These are phyloP conservation scores for Maconellicoccus hirsutus DNA, from an alignment of 1,140 invertebrate species.

Conservation along the genomic window DNA sequence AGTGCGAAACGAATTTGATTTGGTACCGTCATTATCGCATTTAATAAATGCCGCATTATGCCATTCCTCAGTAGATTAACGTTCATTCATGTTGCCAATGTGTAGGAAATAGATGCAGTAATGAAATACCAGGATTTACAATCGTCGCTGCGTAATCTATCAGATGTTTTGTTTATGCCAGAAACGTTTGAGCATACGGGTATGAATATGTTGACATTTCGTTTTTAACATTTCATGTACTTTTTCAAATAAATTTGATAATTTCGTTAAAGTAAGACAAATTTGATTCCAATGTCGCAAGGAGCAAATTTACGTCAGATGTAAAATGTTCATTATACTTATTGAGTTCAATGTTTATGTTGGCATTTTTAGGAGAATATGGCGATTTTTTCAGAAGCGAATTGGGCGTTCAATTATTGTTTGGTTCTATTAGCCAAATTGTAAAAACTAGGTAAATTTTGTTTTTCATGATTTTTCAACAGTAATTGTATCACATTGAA, in stretches of 20 bases:
- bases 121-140: conserved; percentile 17
- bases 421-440: background rate
- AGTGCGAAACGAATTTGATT: conserved; percentile 4
- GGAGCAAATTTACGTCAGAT: too few relatives aligned
- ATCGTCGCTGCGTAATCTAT: background rate
- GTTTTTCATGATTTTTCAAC: background rate
- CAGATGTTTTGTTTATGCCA: conserved; percentile 14
- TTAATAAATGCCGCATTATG: too few relatives aligned
- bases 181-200: conserved; percentile 11
- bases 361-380: conserved; percentile 6
- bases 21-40: background rate
- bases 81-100: background rate
- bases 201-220: too few relatives aligned
- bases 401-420: background rate
- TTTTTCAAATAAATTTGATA: background rate
- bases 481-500: too few relatives aligned
- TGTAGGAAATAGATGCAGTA: background rate
- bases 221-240: too few relatives aligned
- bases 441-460: background rate
- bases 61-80: background rate
- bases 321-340: too few relatives aligned
- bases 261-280: too few relatives aligned
- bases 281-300: too few relatives aligned
- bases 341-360: too few relatives aligned
- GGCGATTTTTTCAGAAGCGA: conserved; percentile 7